Base-by-base conservation (phyloP, 1,140 invertebrate species). In the Muscidifurax raptorellus region DNA sequence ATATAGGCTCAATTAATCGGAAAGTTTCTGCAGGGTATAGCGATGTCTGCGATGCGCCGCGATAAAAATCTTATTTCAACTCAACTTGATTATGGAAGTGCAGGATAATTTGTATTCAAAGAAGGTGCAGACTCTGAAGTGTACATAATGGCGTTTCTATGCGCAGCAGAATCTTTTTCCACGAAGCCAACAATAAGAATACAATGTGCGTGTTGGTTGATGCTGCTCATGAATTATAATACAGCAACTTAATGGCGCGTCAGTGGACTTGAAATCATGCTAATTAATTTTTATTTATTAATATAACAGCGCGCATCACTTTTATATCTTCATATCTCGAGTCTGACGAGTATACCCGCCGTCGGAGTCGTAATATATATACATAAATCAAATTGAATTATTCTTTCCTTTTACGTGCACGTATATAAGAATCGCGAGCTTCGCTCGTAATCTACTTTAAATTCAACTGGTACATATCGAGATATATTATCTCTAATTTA, bases 351-450 rank as follows among this genome's bases (percentile, higher is more conserved):
- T 72, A 72, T 69, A 72, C 52, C 40, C 52, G 47, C 22, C n/a
- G 22, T 59, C 52, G 52, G 52, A 59, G 52, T 0, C 30, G 32
- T 25, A 27, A 22, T 75, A 69, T 79, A 78, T 74, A 79, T 78
- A 22, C 47, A 69, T 79, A 78, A 79, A 79, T 78, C 66, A 72
- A 59, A 79, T 18, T 72, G 59, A 47, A 74, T 84, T 79, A 84
- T 79, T 59, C 66, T 69, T 69, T 10, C 27, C 7, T 28, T 78
- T 72, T 47, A 7, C 27, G 13, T 18, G 18, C 25, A n/a, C n/a
- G n/a, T n/a, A n/a, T n/a, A n/a, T n/a, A n/a, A n/a, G 30, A 9
- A 52, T 59, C 27, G 2, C 32, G 25, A 27, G 28, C 13, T 28
- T 64, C 36, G 36, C 36, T 69, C 67, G 52, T 79, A 79, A 74